Conservation (phyloP, 2,888 invertebrate genomes). For the Drosophila nr. perissopoda region DNA sequence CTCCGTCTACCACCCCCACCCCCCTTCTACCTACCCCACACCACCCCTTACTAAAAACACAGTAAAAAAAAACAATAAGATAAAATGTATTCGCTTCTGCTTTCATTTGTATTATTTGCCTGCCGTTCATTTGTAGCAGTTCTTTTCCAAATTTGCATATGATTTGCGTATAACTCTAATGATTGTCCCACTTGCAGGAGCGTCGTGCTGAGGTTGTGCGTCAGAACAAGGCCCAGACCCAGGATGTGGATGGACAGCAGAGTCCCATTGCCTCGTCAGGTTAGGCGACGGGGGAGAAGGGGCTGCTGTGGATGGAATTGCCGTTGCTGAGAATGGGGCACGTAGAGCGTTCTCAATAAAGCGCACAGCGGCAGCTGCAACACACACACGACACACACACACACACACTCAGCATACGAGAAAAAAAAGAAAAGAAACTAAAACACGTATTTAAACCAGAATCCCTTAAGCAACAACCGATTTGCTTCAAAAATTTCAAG, state of each 20-base stretch:
- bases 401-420: slow-evolving; percentile 16
- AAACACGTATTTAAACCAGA: slow-evolving; percentile 56
- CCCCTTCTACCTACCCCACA: not conserved
- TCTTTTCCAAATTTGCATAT: not conserved
- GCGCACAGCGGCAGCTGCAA: slow-evolving; percentile 21
- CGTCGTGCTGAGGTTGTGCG: slow-evolving; percentile 95
- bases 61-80: not conserved
- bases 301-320: slow-evolving; percentile 13
- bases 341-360: slow-evolving; percentile 42
- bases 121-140: slow-evolving; percentile 54
- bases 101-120: slow-evolving; percentile 43
- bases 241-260: slow-evolving; percentile 86
- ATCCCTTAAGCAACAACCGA: slow-evolving; percentile 41
- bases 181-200: slow-evolving; percentile 87
- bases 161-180: not conserved
- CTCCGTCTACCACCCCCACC: not conserved
- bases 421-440: slow-evolving; percentile 32
- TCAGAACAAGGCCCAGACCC: slow-evolving; percentile 91
- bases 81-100: slow-evolving; percentile 12
- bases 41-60: not conserved
- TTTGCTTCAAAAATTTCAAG: slow-evolving; percentile 67
- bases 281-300: slow-evolving; percentile 80
- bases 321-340: slow-evolving; percentile 31
- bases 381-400: slow-evolving; percentile 3
- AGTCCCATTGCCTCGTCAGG: slow-evolving; percentile 88